Percentiles rank a stretch among this genome's conserved stretches.
phyloP scores from a whole-genome alignment of 2,888 invertebrate genomes.

The Sesia apiformis region DNA sequence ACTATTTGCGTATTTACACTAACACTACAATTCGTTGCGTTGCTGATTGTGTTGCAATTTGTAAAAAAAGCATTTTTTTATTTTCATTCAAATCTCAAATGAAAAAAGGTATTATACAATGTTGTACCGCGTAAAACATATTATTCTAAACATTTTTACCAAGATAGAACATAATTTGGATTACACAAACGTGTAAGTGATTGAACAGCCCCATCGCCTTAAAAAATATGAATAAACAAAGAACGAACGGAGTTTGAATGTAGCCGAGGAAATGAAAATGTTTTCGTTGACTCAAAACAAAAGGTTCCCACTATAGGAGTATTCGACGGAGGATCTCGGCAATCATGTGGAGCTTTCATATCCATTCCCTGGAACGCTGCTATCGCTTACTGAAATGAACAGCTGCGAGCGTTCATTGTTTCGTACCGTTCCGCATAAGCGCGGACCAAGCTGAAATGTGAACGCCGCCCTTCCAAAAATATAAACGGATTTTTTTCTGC shows the following conservation, averaged over 20 bases:
- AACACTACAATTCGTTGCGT: too few relatives aligned
- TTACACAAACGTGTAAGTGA: background rate
- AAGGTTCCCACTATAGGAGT: conserved; percentile 36
- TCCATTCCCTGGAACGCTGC: conserved; percentile 28
- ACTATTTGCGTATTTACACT: too few relatives aligned
- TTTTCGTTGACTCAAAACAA: conserved; percentile 36
- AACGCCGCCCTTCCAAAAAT: conserved; percentile 20
- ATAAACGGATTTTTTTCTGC: background rate
- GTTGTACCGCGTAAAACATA: conserved; percentile 1
- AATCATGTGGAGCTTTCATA: conserved; percentile 40
- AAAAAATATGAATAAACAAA: conserved; percentile 44
- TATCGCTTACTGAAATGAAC: conserved; percentile 51
- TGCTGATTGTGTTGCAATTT: too few relatives aligned
- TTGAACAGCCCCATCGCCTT: conserved; percentile 7
- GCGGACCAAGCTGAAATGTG: conserved; percentile 25
- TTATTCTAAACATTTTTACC: conserved; percentile 19
- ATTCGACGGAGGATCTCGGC: conserved; percentile 31
- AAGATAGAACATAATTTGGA: too few relatives aligned
- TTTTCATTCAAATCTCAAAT: too few relatives aligned
- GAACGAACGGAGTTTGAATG: conserved; percentile 25
- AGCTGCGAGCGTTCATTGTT: conserved; percentile 46
- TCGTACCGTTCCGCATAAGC: conserved; percentile 30
- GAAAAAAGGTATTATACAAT: too few relatives aligned
- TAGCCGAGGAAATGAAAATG: conserved; percentile 42
- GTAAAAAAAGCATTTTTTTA: too few relatives aligned